A percentile compares a stretch with the other conserved stretches of the same genome.
These are phyloP conservation scores for Lepus europaeus DNA, from an alignment of 2,113 vertebrate species.

Conservation along the genomic window DNA sequence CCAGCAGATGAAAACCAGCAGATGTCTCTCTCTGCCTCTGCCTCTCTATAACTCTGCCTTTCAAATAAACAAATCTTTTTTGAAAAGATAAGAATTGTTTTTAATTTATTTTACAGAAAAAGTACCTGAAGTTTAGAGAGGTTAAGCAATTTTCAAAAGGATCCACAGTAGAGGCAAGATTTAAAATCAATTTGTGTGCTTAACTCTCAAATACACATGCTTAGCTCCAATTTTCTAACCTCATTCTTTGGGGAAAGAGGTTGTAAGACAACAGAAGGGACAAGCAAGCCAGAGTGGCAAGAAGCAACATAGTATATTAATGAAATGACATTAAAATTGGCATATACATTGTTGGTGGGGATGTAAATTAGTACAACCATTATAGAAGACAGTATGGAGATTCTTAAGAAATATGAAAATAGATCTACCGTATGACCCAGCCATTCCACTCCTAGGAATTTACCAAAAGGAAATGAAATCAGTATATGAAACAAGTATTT, in stretches of 20 bases:
- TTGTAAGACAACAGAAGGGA: neutral
- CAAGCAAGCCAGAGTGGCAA: neutral
- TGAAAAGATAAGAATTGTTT: neutral
- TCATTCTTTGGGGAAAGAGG: neutral
- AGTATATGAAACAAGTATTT: no score
- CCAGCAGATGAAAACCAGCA: no score
- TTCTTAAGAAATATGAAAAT: no score
- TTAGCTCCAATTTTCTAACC: neutral
- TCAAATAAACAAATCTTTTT: no score
- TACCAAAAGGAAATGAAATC: no score
- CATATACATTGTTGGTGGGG: no score
- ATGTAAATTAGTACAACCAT: no score
- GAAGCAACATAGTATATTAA: neutral
- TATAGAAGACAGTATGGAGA: no score
- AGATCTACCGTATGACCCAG: no score
- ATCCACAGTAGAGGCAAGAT: neutral
- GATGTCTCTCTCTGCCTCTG: no score
- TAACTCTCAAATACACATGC: neutral
- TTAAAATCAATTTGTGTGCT: neutral
- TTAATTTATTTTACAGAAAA: neutral
- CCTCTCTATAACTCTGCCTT: no score
- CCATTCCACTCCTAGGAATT: no score
- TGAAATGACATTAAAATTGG: neutral
- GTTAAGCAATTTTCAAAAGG: neutral
- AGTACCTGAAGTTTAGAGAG: neutral